These are phyloP conservation scores for Lithophane ornitopus DNA, from an alignment of 2,888 invertebrate species.

Conservation along the genomic window DNA sequence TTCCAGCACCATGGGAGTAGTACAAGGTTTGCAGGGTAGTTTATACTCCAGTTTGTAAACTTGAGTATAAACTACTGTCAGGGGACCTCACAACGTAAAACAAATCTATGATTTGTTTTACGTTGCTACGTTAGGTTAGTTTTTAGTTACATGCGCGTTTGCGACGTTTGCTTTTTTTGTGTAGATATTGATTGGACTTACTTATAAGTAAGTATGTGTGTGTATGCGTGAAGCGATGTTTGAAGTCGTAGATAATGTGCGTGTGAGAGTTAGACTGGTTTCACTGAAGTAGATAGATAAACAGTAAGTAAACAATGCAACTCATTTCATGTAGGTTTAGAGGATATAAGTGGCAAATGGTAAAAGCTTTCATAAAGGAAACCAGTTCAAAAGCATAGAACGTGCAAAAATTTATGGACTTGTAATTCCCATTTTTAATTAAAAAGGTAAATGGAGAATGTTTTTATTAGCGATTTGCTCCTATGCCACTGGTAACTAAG, in stretches of 20 bases:
- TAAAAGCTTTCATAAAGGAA: neutral
- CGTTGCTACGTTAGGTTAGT: too few relatives aligned
- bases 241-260: neutral
- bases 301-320: neutral
- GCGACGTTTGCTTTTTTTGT: too few relatives aligned
- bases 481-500: neutral
- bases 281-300: neutral
- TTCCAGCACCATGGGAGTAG: too few relatives aligned
- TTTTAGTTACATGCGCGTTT: too few relatives aligned
- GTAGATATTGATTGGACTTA: too few relatives aligned
- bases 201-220: constrained; percentile 6
- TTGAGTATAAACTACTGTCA: too few relatives aligned
- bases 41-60: too few relatives aligned
- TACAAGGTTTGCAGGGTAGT: too few relatives aligned
- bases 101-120: too few relatives aligned
- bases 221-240: constrained; percentile 10
- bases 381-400: neutral
- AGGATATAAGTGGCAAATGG: neutral
- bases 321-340: too few relatives aligned
- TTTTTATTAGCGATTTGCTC: neutral
- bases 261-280: neutral
- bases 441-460: constrained; percentile 15
- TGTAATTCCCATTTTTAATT: constrained; percentile 12
- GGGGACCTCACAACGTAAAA: too few relatives aligned
- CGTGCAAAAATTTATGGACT: neutral